phyloP scores from a whole-genome alignment of 1,140 invertebrate genomes.

The Cyphomyrmex costatus region DNA sequence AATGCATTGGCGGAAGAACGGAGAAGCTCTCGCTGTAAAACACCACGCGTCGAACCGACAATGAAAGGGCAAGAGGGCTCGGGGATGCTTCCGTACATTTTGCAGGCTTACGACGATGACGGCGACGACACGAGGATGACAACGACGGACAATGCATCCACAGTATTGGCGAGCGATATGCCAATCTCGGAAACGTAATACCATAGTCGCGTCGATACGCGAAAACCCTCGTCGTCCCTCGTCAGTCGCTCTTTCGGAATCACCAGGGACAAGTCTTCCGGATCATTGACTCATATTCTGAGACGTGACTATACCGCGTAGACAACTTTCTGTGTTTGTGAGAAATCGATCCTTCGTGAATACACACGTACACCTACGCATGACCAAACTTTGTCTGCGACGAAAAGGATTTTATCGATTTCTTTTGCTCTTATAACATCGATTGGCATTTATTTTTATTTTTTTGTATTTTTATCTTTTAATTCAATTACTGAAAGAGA shows the following conservation, averaged over 20 bases:
- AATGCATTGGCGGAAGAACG: constrained; percentile 39
- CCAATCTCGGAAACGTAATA: constrained; percentile 69
- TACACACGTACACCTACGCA: not conserved
- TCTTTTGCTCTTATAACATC: not conserved
- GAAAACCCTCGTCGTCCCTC: constrained; percentile 39
- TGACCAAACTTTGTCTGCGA: not conserved
- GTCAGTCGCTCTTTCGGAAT: constrained; percentile 39
- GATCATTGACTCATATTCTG: constrained; percentile 49
- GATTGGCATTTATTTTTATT: not conserved
- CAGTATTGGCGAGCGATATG: constrained; percentile 57
- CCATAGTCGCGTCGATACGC: constrained; percentile 56
- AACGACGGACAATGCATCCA: constrained; percentile 56
- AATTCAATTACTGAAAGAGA: not conserved
- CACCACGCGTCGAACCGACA: constrained; percentile 58
- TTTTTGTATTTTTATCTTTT: not conserved
- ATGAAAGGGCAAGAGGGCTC: constrained; percentile 41
- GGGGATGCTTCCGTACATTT: constrained; percentile 52
- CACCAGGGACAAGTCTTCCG: constrained; percentile 42
- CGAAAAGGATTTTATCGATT: not conserved
- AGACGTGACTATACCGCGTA: constrained; percentile 7
- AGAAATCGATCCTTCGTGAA: constrained; percentile 15
- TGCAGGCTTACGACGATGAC: constrained; percentile 35
- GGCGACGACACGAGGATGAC: constrained; percentile 8
- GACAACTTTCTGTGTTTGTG: not conserved
- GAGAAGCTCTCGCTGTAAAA: constrained; percentile 66